These are phyloP conservation scores for Lutraria rhynchaena DNA, from an alignment of 1,140 invertebrate species.

Conservation along the genomic window DNA sequence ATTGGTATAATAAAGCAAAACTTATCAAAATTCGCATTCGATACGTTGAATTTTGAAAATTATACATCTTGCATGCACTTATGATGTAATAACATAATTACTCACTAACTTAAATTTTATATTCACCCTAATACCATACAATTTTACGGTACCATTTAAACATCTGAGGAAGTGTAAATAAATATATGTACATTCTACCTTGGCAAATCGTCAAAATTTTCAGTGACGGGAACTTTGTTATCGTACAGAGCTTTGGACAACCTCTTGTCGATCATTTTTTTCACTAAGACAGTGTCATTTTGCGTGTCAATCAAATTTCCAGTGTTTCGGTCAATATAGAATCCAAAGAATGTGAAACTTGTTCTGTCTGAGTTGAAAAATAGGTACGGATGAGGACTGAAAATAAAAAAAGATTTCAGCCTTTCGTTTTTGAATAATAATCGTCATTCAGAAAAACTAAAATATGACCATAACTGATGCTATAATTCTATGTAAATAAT, in stretches of 20 bases:
- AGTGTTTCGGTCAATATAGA: no score
- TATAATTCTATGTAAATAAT: neutral
- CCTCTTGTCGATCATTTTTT: slow-evolving; percentile 63
- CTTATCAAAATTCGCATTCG: no score
- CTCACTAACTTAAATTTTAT: no score
- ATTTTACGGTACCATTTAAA: no score
- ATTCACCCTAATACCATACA: no score
- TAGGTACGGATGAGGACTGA: slow-evolving; percentile 78
- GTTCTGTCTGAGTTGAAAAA: slow-evolving; percentile 77
- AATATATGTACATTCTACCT: no score
- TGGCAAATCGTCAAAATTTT: slow-evolving; percentile 75
- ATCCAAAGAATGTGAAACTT: slow-evolving; percentile 65
- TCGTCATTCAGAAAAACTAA: neutral
- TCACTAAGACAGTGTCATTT: slow-evolving; percentile 63
- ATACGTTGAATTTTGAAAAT: no score
- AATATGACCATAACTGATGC: neutral
- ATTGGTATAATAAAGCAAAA: no score
- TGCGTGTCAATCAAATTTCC: slow-evolving; percentile 2
- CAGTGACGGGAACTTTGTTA: slow-evolving; percentile 31
- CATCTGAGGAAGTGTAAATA: no score
- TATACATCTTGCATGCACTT: no score
- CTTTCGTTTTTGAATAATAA: neutral
- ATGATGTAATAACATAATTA: no score
- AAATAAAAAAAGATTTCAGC: slow-evolving; percentile 26
- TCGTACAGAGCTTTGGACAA: slow-evolving; percentile 66